phyloP scores from a whole-genome alignment of 2,797 vertebrate species.

The Lutjanus argentimaculatus region DNA sequence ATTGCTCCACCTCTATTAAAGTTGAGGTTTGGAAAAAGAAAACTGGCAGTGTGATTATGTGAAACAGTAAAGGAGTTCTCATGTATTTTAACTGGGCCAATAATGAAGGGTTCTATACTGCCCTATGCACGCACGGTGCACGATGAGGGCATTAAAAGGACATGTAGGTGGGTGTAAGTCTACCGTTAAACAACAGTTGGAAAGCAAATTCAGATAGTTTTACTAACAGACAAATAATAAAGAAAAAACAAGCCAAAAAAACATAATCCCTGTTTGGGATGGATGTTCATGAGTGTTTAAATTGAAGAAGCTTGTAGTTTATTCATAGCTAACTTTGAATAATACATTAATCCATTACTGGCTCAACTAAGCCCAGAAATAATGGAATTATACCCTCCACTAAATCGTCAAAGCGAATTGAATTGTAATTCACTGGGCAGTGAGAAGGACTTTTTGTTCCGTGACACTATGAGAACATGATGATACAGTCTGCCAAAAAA shows the following conservation, averaged over 20 bases:
- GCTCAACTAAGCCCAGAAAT: conserved; percentile 24
- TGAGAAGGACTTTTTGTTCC: neutral
- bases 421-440: neutral
- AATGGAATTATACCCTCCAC: conserved; percentile 2
- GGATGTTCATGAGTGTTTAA: conserved; percentile 3
- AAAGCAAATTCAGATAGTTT: neutral
- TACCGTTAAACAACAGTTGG: too few species aligned
- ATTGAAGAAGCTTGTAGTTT: conserved; percentile 13
- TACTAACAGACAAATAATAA: neutral
- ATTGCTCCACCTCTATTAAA: too few species aligned
- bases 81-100: neutral
- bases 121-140: too few species aligned
- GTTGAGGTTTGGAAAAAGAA: too few species aligned
- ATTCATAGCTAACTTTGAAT: conserved; percentile 22
- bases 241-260: neutral
- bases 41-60: too few species aligned
- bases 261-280: neutral
- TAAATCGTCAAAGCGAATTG: conserved; percentile 4
- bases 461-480: neutral
- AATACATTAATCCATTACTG: conserved; percentile 12
- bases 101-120: neutral
- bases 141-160: neutral
- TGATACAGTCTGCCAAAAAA: neutral
- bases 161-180: neutral
- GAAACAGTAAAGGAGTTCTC: neutral